Percentiles rank a stretch among this genome's conserved stretches.
These are phyloP conservation scores for Drosophila paracracens DNA, from an alignment of 2,888 invertebrate genomes.

Conservation along the genomic window DNA sequence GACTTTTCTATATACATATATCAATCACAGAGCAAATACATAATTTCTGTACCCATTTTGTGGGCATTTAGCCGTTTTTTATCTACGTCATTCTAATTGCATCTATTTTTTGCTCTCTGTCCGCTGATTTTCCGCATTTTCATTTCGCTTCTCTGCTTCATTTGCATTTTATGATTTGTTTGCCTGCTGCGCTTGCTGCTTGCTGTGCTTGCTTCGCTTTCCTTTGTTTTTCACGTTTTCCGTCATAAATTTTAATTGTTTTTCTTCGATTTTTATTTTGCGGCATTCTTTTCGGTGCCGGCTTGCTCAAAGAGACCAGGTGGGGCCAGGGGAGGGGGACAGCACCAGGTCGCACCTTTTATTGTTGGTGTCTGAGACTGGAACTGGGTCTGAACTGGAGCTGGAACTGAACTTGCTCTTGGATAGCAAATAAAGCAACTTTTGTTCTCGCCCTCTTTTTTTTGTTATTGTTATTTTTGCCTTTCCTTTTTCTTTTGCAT, in stretches of 20 bases:
- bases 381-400: constrained; percentile 14
- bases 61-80: constrained; percentile 5
- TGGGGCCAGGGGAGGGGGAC: not conserved
- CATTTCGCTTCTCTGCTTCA: constrained; percentile 39
- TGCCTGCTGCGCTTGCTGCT: constrained; percentile 39
- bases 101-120: constrained; percentile 28
- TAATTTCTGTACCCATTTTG: constrained; percentile 5
- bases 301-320: constrained; percentile 14
- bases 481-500: constrained; percentile 23
- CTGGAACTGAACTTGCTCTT: constrained; percentile 64
- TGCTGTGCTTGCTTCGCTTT: constrained; percentile 45
- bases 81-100: constrained; percentile 34
- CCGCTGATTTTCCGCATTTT: constrained; percentile 34
- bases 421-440: constrained; percentile 54
- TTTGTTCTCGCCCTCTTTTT: constrained; percentile 29
- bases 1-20: not conserved
- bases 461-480: constrained; percentile 8
- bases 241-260: constrained; percentile 76
- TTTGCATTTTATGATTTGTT: constrained; percentile 79
- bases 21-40: not conserved
- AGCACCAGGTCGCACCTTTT: constrained; percentile 50
- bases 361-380: constrained; percentile 45
- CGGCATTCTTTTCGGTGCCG: constrained; percentile 41
- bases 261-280: constrained; percentile 75
- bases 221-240: constrained; percentile 54